Percentiles rank a stretch among this genome's conserved stretches.
phyloP scores from a whole-genome alignment of 2,113 vertebrate genomes.

The Pygoscelis adeliae region DNA sequence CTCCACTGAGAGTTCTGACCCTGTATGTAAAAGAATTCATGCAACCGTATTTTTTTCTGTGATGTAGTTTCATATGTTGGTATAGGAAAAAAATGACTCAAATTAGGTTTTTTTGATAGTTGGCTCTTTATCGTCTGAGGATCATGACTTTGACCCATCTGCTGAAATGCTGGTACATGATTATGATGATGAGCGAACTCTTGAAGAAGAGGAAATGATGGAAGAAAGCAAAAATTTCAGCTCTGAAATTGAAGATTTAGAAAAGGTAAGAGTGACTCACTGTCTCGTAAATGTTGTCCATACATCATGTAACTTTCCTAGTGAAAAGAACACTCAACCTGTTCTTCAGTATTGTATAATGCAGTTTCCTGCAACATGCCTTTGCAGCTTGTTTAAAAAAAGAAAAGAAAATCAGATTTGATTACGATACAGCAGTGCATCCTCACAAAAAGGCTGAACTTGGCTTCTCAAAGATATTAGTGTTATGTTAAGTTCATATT shows the following conservation, averaged over 20 bases:
- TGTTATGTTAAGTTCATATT: neutral
- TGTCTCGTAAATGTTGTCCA: neutral
- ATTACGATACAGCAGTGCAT: neutral
- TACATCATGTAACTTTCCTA: neutral
- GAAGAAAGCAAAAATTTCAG: constrained; percentile 90
- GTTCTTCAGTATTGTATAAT: neutral
- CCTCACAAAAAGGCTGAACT: neutral
- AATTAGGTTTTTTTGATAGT: constrained; percentile 73
- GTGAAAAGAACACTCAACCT: neutral
- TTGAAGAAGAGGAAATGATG: constrained; percentile 96
- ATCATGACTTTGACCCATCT: constrained; percentile 98
- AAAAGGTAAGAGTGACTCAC: constrained; percentile 82
- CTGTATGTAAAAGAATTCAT: neutral
- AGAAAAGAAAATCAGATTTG: neutral
- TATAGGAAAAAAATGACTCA: neutral
- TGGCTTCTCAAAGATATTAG: neutral
- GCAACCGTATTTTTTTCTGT: neutral
- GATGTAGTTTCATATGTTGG: neutral
- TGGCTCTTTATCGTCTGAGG: constrained; percentile 97
- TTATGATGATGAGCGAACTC: constrained; percentile 94
- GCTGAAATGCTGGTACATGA: constrained; percentile 98
- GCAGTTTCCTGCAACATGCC: neutral
- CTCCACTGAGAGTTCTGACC: neutral
- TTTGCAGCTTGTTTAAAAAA: neutral
- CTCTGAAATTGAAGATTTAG: constrained; percentile 95